Base-by-base conservation (phyloP, 2,888 invertebrate genomes). In the Reticulitermes lucifugus region DNA sequence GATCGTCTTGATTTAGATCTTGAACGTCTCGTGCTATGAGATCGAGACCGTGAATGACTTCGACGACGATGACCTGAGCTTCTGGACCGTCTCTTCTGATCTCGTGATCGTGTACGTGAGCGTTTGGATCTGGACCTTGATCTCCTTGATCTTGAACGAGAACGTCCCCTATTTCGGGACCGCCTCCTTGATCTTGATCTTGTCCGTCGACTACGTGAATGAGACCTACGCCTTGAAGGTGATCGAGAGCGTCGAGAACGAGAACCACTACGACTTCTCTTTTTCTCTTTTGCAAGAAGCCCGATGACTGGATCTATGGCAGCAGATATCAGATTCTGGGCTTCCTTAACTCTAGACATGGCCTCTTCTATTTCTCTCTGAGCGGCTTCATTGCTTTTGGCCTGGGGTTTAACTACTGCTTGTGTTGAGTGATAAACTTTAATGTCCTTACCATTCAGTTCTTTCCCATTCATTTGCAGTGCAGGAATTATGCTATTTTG, bases 341-440 rank as follows among this genome's bases (percentile, higher is more conserved):
- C 98, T 91, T 99, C 98, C 90, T 98, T 98, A 0, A 98, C 98
- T 87, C 98, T 93, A 79, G 97, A 96, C 98, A 99, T 98, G 0
- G 98, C 98, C 90, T 98, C 98, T 90, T 98, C 98, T 85, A 99
- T 98, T 92, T 98, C 98, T 77, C 96, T 94, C 89, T 98, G 97
- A 0, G 98, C 98, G 1, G 98, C 98, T 90, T 98, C 98, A 90
- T 98, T 98, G 88, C 97, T 98, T 90, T 98, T 98, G 0, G 98
- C 96, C 90, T 98, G 98, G 0, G 98, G 98, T 89, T 97, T 97
- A 2, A 95, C 94, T 87, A 98, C 98, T 0, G 98, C 95, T 90
- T 98, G 97, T 2, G 96, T 97, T 0, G 99, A 96, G 91, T 99
- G 99, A 88, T 95, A 95, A 14, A 99, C 95, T 91, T 94, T 93